A percentile compares a stretch with the other conserved stretches of the same genome.
These are phyloP conservation scores for Gymnorhina tibicen DNA, from an alignment of 2,113 vertebrate species.

Conservation along the genomic window DNA sequence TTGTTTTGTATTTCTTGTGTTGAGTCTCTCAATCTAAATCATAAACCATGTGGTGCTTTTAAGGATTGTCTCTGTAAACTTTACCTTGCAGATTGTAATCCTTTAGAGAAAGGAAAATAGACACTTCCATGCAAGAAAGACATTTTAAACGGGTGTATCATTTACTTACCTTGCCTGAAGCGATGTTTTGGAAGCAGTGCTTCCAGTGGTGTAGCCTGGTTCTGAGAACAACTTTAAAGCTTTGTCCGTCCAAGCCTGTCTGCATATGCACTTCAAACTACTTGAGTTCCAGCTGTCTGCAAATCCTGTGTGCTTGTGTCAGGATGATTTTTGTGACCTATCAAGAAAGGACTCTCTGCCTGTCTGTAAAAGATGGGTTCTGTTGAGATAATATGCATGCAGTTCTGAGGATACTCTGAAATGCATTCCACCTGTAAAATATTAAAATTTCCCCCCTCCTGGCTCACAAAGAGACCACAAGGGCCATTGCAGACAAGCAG, in stretches of 20 bases:
- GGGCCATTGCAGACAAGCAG: not conserved
- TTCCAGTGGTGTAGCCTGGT: not conserved
- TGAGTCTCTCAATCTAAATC: not conserved
- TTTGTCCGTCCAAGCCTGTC: not conserved
- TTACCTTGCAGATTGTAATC: not conserved
- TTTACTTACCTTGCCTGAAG: not conserved
- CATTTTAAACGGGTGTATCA: not conserved
- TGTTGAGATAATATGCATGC: not conserved
- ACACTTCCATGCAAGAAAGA: not conserved
- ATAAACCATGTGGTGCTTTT: not conserved
- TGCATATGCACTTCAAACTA: not conserved
- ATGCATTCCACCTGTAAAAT: not conserved
- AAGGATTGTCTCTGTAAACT: not conserved
- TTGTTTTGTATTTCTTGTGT: not conserved
- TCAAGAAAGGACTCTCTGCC: not conserved
- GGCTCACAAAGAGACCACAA: not conserved
- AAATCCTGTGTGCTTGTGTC: not conserved
- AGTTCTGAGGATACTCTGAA: not conserved
- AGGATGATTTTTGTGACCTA: not conserved
- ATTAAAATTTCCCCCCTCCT: accelerated
- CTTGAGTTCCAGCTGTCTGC: not conserved
- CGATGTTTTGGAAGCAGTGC: not conserved
- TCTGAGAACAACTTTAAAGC: not conserved
- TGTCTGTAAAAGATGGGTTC: not conserved
- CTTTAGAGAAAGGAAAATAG: not conserved